Evolutionary conservation across 2,113 vertebrate genomes (phyloP).

Genomic region (Struthidea cinerea): DNA sequence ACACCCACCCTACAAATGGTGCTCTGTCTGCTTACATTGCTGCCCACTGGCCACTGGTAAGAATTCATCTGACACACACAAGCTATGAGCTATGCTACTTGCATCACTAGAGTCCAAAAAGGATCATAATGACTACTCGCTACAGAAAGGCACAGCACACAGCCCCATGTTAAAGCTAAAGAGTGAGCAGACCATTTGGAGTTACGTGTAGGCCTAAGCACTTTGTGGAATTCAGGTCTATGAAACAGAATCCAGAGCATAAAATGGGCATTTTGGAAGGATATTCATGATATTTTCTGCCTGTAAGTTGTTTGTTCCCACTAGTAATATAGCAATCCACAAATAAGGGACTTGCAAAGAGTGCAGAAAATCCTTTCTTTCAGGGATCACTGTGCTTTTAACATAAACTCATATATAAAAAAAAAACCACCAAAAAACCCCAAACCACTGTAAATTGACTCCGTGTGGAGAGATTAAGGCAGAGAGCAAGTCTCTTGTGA

Average conservation of each 20-base stretch:
- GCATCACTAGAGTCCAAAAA: neutral
- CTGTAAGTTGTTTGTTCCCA: neutral
- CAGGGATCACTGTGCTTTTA: neutral
- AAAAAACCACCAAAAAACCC: neutral
- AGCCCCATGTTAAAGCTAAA: neutral
- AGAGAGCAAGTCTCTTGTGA: neutral
- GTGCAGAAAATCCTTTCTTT: neutral
- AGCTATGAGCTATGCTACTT: fast-evolving
- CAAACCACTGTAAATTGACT: neutral
- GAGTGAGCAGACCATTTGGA: neutral
- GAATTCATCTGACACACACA: neutral
- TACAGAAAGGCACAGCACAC: neutral
- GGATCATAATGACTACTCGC: neutral
- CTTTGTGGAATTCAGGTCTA: neutral
- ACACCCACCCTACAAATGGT: neutral
- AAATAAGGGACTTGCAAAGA: neutral
- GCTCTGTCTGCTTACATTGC: neutral
- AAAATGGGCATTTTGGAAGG: neutral
- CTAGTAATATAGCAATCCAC: neutral
- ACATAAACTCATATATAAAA: neutral
- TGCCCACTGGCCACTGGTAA: neutral
- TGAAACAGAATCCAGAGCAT: neutral
- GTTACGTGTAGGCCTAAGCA: neutral
- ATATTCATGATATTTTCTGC: neutral
- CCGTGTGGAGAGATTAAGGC: neutral